Base-by-base conservation (phyloP, 1,140 invertebrate species). In the Nephila pilipes region DNA sequence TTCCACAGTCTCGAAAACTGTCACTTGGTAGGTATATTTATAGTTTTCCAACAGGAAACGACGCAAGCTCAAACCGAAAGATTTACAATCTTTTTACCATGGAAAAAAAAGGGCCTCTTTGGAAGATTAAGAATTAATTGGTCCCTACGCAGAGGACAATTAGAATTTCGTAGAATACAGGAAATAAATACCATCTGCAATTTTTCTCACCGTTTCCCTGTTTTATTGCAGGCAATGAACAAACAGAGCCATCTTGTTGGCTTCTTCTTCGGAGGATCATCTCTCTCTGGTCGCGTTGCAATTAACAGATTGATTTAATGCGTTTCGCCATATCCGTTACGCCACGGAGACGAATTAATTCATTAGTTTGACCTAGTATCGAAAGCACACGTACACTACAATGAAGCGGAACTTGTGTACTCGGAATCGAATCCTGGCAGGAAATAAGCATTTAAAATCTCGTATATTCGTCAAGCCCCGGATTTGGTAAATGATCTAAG, bases 401-500 rank as follows among this genome's bases (percentile, higher is more conserved):
- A 54, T 16, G 29, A 75, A 75, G 46, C 81, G 81, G 54, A 55
- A 83, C 81, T 54, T 16, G 85, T 32, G 29, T 87, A 87, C 85
- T 38, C 25, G 57, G 85, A 87, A 87, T 87, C 20, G 29, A 57
- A 10, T 60, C 32, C 29, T 6, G 25, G 60, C 80, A 85, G 90
- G 90, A 92, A 92, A 69, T 65, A 85, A 92, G 63, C 36, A 85
- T 92, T 85, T 92, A 92, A 91, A 85, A 85, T 25, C 58, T 14
- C 81, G 29, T 85, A 92, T 85, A 92, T 92, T 75, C 69, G 32
- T 75, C 69, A 75, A 32, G 25, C 25, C 29, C 18, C 69, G 22
- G 22, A 22, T 22, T 60, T 22, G 18, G 58, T 20, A 60, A 60
- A 60, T 60, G 58, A 1, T 60, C 16, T 16, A 60, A 60, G 58